Evolutionary conservation across 2,888 invertebrate species (phyloP).

Genomic region (Mamestra brassicae): DNA sequence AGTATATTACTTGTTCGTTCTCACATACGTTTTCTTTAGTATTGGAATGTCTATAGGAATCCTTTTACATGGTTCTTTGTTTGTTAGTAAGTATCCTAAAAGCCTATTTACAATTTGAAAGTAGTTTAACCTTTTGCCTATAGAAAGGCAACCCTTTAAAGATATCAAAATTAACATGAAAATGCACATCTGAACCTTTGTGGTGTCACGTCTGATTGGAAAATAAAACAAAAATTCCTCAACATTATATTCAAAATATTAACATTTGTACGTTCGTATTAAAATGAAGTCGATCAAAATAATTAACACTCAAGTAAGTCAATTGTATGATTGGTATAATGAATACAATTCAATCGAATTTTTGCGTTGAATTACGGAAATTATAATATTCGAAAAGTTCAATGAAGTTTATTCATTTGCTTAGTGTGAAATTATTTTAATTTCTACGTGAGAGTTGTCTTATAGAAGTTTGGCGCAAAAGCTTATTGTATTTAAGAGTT

Average conservation of each 20-base stretch:
- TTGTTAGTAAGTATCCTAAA: conserved; percentile 6
- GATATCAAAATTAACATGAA: too few relatives aligned
- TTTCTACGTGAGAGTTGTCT: too few relatives aligned
- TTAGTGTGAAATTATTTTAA: background rate
- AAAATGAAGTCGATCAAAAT: background rate
- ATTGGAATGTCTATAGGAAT: conserved; percentile 24
- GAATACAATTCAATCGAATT: conserved; percentile 1
- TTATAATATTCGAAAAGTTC: background rate
- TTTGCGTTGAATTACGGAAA: background rate
- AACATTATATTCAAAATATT: background rate
- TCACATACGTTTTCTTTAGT: conserved; percentile 55
- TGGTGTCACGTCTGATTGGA: too few relatives aligned
- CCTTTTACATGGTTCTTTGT: conserved; percentile 11
- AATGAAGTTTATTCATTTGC: background rate
- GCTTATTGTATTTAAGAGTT: background rate
- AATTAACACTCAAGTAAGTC: conserved; percentile 13
- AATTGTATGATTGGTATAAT: background rate
- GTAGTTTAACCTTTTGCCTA: too few relatives aligned
- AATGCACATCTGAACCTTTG: too few relatives aligned
- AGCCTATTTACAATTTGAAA: background rate
- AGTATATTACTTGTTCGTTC: conserved; percentile 68
- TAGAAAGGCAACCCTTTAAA: background rate
- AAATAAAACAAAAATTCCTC: background rate
- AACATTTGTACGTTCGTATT: background rate
- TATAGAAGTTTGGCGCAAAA: too few relatives aligned